Conservation (phyloP, 2,113 vertebrate species). For the Hiodon tergisus region DNA sequence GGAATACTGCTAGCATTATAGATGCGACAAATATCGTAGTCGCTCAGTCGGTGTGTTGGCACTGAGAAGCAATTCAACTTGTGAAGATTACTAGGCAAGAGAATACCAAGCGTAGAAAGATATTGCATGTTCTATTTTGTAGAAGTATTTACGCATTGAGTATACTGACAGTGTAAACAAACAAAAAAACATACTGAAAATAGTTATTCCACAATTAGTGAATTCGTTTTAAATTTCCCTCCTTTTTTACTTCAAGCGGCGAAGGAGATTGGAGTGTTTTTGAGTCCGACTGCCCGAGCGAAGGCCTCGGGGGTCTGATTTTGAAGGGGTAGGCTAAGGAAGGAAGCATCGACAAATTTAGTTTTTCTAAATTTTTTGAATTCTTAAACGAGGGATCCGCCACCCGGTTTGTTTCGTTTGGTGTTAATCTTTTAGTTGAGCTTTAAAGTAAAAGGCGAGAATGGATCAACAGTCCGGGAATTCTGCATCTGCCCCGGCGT, state of each 20-base stretch:
- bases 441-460: conserved; percentile 34
- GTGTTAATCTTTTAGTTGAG: conserved; percentile 1
- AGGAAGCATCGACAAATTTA: background rate
- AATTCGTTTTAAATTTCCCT: conserved; percentile 67
- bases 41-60: background rate
- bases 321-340: background rate
- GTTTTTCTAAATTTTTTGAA: background rate
- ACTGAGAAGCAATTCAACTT: conserved; percentile 5
- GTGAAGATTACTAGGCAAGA: background rate
- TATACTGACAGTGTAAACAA: background rate
- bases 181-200: conserved; percentile 3
- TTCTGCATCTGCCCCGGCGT: conserved; percentile 52
- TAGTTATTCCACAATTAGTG: conserved; percentile 3
- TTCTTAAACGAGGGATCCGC: no score
- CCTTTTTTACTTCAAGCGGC: conserved; percentile 40
- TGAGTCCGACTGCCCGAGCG: conserved; percentile 7
- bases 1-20: conserved; percentile 15
- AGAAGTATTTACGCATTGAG: background rate
- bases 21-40: conserved; percentile 22
- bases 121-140: background rate
- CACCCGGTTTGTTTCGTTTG: conserved; percentile 27
- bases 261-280: background rate
- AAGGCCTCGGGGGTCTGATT: conserved; percentile 31
- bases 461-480: conserved; percentile 60
- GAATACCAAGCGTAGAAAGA: background rate